These are phyloP conservation scores for Trigoniulus corallinus DNA, from an alignment of 1,140 invertebrate genomes.

Conservation along the genomic window DNA sequence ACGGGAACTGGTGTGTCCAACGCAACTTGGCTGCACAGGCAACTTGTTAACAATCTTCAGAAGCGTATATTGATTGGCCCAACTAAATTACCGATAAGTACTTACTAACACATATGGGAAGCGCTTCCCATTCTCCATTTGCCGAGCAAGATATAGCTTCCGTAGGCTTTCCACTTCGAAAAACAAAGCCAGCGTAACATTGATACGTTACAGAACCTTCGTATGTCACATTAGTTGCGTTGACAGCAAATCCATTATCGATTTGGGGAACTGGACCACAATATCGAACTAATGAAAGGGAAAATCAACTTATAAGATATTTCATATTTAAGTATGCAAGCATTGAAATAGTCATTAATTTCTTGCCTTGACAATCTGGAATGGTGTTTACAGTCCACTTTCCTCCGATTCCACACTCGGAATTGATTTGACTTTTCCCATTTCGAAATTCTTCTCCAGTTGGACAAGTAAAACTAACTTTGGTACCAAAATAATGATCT, in stretches of 20 bases:
- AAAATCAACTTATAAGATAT: slow-evolving; percentile 6
- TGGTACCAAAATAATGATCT: slow-evolving; percentile 80
- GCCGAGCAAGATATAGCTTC: slow-evolving; percentile 77
- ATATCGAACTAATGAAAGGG: slow-evolving; percentile 57
- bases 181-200: slow-evolving; percentile 91
- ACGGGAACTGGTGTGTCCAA: no score
- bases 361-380: slow-evolving; percentile 73
- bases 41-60: no score
- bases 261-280: slow-evolving; percentile 95
- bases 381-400: slow-evolving; percentile 86
- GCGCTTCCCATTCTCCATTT: slow-evolving; percentile 76
- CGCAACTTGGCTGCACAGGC: no score
- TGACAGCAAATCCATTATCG: slow-evolving; percentile 90
- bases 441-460: slow-evolving; percentile 88
- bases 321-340: not conserved
- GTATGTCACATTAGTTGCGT: slow-evolving; percentile 86
- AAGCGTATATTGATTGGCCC: not conserved
- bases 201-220: slow-evolving; percentile 83
- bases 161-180: slow-evolving; percentile 65
- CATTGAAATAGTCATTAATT: not conserved
- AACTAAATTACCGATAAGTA: slow-evolving; percentile 3
- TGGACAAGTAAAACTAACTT: slow-evolving; percentile 77
- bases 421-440: slow-evolving; percentile 62
- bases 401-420: slow-evolving; percentile 71
- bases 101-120: slow-evolving; percentile 68